Base-by-base conservation (phyloP, 64 coral and sea anemone genomes). In the Pocillopora verrucosa region DNA sequence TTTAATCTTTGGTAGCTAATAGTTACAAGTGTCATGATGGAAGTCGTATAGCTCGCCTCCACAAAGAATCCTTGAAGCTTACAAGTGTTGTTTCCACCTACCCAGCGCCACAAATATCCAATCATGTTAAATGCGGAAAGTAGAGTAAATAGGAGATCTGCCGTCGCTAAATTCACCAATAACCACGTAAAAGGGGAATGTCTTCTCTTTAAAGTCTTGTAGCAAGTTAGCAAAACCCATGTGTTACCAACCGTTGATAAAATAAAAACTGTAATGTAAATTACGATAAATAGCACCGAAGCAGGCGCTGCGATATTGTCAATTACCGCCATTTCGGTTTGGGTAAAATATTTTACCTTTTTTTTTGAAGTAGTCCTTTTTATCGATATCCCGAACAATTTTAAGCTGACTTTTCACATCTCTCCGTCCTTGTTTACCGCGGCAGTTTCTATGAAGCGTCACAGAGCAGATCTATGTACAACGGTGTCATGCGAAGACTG, bases 41-140 rank as follows among this genome's bases (percentile, higher is more conserved):
- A 83, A 38, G 89, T 61, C 20, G 78, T 82, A 60, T 83, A 90
- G 58, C 78, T 41, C 22, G 69, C 79, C 57, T 90, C 89, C n/a
- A 90, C 63, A 72, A 90, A 68, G 26, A 83, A 83, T 13, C 79
- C 34, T 13, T 90, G 89, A 25, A 83, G 56, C 60, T 90, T 90
- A 77, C 89, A 83, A 11, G 79, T 61, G 58, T 58, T 59, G 13
- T 82, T 34, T 5, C 89, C 79, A 24, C 79, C 89, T 22, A 83
- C 12, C 89, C 78, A 90, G 16, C 12, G 74, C 12, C 34, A 36
- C 13, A 37, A 41, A 57, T 59, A 89, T 22, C 76, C 36, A 22
- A 81, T 51, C 22, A 22, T 14, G 24, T 84, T 82, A 11, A 84
- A 91, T 72, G 76, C 59, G 19, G 67, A 75, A 14, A 78, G 61